Percentiles rank a stretch among this genome's conserved stretches.
Evolutionary conservation across 92 coral and sea anemone genomes (phyloP).

Genomic region (Virgularia gustaviana): DNA sequence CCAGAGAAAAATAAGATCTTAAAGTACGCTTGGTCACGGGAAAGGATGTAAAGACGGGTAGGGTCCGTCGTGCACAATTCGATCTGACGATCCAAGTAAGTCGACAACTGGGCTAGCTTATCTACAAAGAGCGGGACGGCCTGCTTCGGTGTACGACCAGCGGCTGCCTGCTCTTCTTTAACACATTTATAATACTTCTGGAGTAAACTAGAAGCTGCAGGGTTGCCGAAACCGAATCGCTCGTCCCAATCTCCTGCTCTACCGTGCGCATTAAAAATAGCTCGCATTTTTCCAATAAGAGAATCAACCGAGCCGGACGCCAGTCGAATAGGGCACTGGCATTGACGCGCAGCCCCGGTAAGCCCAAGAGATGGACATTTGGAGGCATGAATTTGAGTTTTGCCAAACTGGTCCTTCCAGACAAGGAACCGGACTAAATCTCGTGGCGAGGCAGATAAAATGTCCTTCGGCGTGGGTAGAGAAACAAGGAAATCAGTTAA

Average conservation of each 20-base stretch:
- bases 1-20: conserved; percentile 50
- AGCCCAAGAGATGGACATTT: background rate
- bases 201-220: conserved; percentile 32
- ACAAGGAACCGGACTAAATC: conserved; percentile 40
- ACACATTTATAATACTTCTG: conserved; percentile 39
- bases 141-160: conserved; percentile 50
- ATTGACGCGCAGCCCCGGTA: conserved; percentile 11
- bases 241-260: conserved; percentile 48
- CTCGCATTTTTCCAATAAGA: conserved; percentile 48
- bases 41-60: conserved; percentile 25
- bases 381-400: conserved; percentile 21
- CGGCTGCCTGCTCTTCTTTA: conserved; percentile 54
- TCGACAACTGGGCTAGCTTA: conserved; percentile 37
- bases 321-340: conserved; percentile 23
- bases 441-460: conserved; percentile 27
- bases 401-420: conserved; percentile 37
- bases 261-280: conserved; percentile 45
- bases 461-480: conserved; percentile 27
- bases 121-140: conserved; percentile 57
- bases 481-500: conserved; percentile 24
- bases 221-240: conserved; percentile 40
- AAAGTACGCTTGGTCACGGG: conserved; percentile 50
- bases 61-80: conserved; percentile 20
- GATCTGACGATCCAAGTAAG: conserved; percentile 38
- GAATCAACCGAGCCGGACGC: conserved; percentile 56